Base-by-base conservation (phyloP, 2,113 vertebrate species). In the Dasyurus viverrinus region DNA sequence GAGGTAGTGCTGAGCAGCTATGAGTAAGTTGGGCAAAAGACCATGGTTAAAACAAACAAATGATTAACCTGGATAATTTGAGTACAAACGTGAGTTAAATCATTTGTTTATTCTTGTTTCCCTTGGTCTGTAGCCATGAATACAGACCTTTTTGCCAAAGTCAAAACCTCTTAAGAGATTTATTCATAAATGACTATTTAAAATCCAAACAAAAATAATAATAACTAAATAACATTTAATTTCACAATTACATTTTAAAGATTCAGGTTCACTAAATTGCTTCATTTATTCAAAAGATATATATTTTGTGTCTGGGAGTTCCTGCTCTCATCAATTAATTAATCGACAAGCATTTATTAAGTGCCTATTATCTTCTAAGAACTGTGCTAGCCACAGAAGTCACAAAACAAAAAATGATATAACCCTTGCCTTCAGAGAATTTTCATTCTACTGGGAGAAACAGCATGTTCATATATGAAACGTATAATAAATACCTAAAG, bases 21-120 rank as follows among this genome's bases (percentile, higher is more conserved):
- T 30, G 23, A 50, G 23, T 6, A 24, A 23, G 19, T 48, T 5
- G 3, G 55, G 30, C 14, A 47, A 23, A 24, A 48, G 2, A 2
- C 54, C 22, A 89, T 91, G 30, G 53, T 94, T 92, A 93, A 57
- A 30, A 84, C 42, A 52, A 76, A 93, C 54, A 50, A 25, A 90
- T 50, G 47, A 53, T 76, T 76, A 52, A 54, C 76, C 94, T 2
- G 1, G 42, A 3, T 36, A 48, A 90, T n/a, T 16, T 90, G 42
- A 54, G 26, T 22, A 8, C 27, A 54, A 52, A 8, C 0, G 36
- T 46, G 14, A 50, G 53, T 4, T 91, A 26, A 54, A 22, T 91
- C 68, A 89, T 89, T 93, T 92, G 52, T 53, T 55, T 7, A 89
- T 46, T 50, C 54, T 54, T 54, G 55, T 92, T 92, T 53, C 68